These are phyloP conservation scores for Machimus atricapillus DNA, from an alignment of 2,888 invertebrate genomes.

Conservation along the genomic window DNA sequence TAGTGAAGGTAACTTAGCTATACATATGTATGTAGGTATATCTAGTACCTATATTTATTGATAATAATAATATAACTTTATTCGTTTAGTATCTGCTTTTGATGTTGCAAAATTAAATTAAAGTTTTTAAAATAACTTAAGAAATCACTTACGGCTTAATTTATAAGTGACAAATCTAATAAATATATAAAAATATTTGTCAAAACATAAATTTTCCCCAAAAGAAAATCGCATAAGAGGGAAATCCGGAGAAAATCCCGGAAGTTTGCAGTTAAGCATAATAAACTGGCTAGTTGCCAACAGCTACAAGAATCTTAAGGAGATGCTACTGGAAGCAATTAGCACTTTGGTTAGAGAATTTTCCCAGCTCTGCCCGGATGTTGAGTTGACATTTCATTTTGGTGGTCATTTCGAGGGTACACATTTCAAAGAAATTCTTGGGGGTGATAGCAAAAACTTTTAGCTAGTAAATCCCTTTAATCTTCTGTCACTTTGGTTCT, in stretches of 20 bases:
- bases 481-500: not conserved
- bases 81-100: not conserved
- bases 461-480: not conserved
- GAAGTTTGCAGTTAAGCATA: not conserved
- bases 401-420: not conserved
- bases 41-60: not conserved
- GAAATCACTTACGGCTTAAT: not conserved
- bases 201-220: not conserved
- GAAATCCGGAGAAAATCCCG: not conserved
- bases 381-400: not conserved
- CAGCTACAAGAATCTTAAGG: constrained; percentile 34
- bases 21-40: too few relatives aligned
- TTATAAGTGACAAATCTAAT: not conserved
- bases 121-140: too few relatives aligned
- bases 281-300: constrained; percentile 40
- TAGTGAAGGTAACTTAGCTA: not conserved
- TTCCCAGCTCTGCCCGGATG: constrained; percentile 1
- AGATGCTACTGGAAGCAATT: constrained; percentile 42
- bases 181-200: not conserved
- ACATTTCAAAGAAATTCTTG: not conserved
- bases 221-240: not conserved
- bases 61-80: not conserved
- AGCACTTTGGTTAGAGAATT: constrained; percentile 42
- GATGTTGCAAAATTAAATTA: not conserved
- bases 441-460: not conserved